Conservation (phyloP, 2,888 invertebrate species). For the Agonopterix subpropinquella region DNA sequence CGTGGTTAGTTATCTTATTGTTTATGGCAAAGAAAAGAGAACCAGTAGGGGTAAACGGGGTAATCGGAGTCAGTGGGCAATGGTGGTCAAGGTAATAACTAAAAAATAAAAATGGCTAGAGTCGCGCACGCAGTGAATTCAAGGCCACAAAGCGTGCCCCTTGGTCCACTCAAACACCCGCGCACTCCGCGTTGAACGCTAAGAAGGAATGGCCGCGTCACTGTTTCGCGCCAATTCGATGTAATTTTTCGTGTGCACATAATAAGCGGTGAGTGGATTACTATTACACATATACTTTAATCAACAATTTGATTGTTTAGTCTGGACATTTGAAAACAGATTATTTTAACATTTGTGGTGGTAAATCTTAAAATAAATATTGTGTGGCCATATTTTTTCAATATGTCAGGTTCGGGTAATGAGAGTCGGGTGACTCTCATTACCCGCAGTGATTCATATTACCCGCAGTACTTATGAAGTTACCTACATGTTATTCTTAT, state of each 20-base stretch:
- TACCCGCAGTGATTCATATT: background rate
- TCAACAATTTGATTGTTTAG: no score
- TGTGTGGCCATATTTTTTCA: background rate
- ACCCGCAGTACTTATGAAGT: background rate
- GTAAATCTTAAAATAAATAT: background rate
- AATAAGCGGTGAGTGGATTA: background rate
- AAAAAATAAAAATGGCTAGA: background rate
- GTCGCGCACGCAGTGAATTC: background rate
- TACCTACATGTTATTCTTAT: background rate
- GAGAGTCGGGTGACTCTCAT: background rate
- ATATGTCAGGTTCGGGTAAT: background rate
- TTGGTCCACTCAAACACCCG: background rate
- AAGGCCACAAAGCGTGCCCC: background rate
- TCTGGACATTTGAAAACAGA: background rate
- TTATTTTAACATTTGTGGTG: background rate
- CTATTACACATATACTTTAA: background rate
- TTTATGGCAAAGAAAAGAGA: no score
- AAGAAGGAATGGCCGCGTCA: background rate
- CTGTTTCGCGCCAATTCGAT: background rate
- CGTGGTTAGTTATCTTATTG: no score
- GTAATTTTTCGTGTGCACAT: background rate
- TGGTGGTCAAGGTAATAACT: conserved; percentile 1
- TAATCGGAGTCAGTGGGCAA: background rate
- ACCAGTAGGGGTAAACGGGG: background rate
- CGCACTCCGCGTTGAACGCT: background rate